Base-by-base conservation (phyloP, 2,888 invertebrate genomes). In the Dioctria rufipes region DNA sequence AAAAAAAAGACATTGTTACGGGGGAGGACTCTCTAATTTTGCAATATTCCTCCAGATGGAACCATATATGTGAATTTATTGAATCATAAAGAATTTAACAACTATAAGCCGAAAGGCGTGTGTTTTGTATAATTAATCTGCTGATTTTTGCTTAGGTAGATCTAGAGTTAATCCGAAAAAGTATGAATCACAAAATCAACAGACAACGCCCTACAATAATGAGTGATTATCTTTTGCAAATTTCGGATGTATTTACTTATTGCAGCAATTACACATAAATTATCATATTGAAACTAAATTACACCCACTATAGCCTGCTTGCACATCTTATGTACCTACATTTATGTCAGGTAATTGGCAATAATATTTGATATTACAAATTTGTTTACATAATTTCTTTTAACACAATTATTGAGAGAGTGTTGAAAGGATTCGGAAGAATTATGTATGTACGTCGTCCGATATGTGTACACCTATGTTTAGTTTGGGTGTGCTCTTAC, bases 41-140 rank as follows among this genome's bases (percentile, higher is more conserved):
- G 54, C 3, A 54, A 54, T 54, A 54, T n/a, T 11, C 39, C 51
- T 25, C 51, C 51, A 69, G 69, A 69, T 49, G 69, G 69, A 39
- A 54, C 69, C 69, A 69, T 69, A 69, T 69, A 51, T 69, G 69
- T 51, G 69, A 51, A 51, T 49, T 51, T 54, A 37, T 11, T 51
- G 51, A 69, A 4, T 69, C 69, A 69, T 39, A 37, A 69, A 69
- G 51, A 51, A 51, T 1, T 54, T 11, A 4, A 54, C 37, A 51
- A 25, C 25, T 25, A 25, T 25, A 9, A 49, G 39, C 54, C 4
- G 2, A 9, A 25, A 25, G 25, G 69, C 25, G 69, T 51, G 69
- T 69, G 37, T 69, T 69, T 69, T 69, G 69, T 39, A 69, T 69
- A 69, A 69, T 69, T 69, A 69, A 69, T 69, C 37, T 49, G 51